These are phyloP conservation scores for Romanomermis culicivorax DNA, from an alignment of 2,888 invertebrate genomes.

Conservation along the genomic window DNA sequence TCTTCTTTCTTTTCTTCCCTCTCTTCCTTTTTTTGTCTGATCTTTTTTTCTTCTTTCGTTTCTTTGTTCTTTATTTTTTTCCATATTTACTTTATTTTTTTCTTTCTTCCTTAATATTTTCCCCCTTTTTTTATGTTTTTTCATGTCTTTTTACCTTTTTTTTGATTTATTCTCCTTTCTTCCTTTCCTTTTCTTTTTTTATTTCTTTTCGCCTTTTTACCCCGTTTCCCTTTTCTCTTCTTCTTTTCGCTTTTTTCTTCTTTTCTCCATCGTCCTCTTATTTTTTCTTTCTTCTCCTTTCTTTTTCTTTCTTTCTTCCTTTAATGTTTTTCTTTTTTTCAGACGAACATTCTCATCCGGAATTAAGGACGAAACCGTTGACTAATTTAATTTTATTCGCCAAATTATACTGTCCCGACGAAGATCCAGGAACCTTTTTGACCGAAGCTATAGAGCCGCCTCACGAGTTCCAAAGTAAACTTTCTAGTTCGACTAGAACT, in stretches of 20 bases:
- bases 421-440: background rate
- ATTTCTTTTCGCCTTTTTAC: background rate
- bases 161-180: background rate
- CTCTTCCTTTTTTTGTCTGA: too few species aligned
- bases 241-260: background rate
- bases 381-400: background rate
- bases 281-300: background rate
- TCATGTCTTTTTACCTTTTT: background rate
- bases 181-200: background rate
- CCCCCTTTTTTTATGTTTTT: background rate
- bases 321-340: background rate
- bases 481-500: too few species aligned
- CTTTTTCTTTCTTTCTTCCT: background rate
- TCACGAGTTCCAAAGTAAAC: background rate
- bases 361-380: background rate
- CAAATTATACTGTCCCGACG: background rate
- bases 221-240: background rate
- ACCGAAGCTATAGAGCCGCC: background rate
- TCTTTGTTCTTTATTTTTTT: background rate
- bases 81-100: background rate
- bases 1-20: too few species aligned
- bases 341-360: background rate
- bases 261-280: background rate
- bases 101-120: background rate
- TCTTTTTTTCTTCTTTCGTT: background rate